Evolutionary conservation across 2,797 vertebrate genomes (phyloP).

Genomic region (Melanotaenia nigrans): DNA sequence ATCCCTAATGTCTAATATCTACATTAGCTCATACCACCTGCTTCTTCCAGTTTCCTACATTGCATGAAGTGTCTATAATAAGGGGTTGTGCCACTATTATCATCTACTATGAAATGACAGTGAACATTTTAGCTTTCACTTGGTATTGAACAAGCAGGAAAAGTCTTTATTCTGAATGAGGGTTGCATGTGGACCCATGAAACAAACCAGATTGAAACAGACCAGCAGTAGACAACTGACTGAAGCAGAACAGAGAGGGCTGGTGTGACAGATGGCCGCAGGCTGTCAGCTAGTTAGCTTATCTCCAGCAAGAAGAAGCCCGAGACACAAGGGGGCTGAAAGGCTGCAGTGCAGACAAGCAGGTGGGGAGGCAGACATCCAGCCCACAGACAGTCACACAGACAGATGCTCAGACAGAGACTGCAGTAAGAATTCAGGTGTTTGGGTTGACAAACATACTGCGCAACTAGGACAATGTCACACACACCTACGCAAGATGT

Average conservation of each 20-base stretch:
- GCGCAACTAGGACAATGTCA: slow-evolving; percentile 35
- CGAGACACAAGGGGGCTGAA: slow-evolving; percentile 56
- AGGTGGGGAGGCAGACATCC: slow-evolving; percentile 63
- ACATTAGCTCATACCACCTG: slow-evolving; percentile 27
- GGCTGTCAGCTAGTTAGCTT: slow-evolving; percentile 73
- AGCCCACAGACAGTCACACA: slow-evolving; percentile 53
- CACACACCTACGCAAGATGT: slow-evolving; percentile 36
- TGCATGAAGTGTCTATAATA: slow-evolving; percentile 1
- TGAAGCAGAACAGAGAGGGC: slow-evolving; percentile 50
- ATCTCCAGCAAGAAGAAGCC: slow-evolving; percentile 65
- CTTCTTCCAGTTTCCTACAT: slow-evolving; percentile 16
- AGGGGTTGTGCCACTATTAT: neutral
- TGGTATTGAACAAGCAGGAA: slow-evolving; percentile 20
- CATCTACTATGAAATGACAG: neutral
- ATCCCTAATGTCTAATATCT: slow-evolving; percentile 33
- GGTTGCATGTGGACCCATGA: slow-evolving; percentile 41
- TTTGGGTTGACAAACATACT: slow-evolving; percentile 28
- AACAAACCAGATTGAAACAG: slow-evolving; percentile 53
- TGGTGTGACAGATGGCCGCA: slow-evolving; percentile 72
- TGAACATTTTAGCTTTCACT: slow-evolving; percentile 8
- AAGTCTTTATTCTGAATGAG: slow-evolving; percentile 33
- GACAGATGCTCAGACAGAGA: slow-evolving; percentile 44
- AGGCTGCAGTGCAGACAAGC: slow-evolving; percentile 61
- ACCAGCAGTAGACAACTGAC: slow-evolving; percentile 58
- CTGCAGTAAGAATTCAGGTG: slow-evolving; percentile 19